phyloP scores from a whole-genome alignment of 2,888 invertebrate species.

The Sinelater perroti region DNA sequence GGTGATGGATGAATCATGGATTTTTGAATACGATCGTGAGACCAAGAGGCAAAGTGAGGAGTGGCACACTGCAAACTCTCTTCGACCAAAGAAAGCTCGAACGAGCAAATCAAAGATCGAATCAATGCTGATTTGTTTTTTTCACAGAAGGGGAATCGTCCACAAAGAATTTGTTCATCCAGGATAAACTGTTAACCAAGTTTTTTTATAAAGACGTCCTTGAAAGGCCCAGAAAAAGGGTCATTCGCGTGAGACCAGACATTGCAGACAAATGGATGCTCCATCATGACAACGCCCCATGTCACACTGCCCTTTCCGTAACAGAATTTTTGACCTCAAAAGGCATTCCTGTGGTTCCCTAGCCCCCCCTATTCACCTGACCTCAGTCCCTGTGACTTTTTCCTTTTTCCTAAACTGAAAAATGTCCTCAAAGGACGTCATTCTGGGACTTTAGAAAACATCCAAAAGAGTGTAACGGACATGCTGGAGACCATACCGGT shows the following conservation, averaged over 20 bases:
- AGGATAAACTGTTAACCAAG: constrained; percentile 12
- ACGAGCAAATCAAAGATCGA: constrained; percentile 34
- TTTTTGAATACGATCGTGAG: constrained; percentile 37
- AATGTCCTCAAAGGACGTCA: too few species aligned
- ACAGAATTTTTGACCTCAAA: constrained; percentile 17
- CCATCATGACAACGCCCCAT: constrained; percentile 16
- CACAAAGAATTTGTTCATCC: too few species aligned
- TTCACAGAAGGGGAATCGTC: too few species aligned
- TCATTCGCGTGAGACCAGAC: neutral
- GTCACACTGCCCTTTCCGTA: constrained; percentile 23
- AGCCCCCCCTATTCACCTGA: constrained; percentile 7
- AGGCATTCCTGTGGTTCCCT: constrained; percentile 11
- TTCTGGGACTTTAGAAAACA: too few species aligned
- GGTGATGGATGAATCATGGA: constrained; percentile 30
- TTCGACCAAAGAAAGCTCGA: constrained; percentile 26
- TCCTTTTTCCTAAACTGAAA: too few species aligned
- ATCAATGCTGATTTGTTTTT: constrained; percentile 26
- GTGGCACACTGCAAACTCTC: constrained; percentile 26
- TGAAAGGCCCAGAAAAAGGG: constrained; percentile 3
- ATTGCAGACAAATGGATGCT: too few species aligned
- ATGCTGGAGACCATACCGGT: too few species aligned
- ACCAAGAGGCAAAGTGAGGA: constrained; percentile 31
- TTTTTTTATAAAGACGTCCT: constrained; percentile 1
- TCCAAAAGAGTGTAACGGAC: too few species aligned
- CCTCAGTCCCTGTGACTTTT: too few species aligned